Evolutionary conservation across 2,888 invertebrate species (phyloP).

Genomic region (Volucella inanis): DNA sequence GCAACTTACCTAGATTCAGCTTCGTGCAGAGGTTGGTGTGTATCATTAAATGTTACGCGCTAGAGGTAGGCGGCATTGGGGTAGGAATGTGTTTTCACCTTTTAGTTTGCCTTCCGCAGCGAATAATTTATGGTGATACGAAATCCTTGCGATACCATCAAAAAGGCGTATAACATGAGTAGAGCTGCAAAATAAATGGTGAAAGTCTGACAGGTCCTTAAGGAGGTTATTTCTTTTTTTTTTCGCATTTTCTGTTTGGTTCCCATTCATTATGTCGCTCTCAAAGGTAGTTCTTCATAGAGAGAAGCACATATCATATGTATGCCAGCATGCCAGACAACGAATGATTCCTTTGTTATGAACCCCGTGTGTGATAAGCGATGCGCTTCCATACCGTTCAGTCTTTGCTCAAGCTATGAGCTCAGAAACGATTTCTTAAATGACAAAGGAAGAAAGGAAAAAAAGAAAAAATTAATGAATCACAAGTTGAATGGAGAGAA

Average conservation of each 20-base stretch:
- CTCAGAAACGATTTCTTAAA: conserved; percentile 25
- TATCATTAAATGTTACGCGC: conserved; percentile 61
- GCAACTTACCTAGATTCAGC: conserved; percentile 57
- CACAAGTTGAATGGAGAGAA: conserved; percentile 52
- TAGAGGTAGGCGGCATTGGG: conserved; percentile 1
- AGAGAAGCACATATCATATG: conserved; percentile 49
- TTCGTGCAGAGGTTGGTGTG: conserved; percentile 36
- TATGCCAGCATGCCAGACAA: conserved; percentile 40
- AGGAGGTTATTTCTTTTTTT: conserved; percentile 58
- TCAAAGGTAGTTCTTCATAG: conserved; percentile 46
- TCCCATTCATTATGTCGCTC: conserved; percentile 37
- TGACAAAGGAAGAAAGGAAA: neutral
- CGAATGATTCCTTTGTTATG: conserved; percentile 60
- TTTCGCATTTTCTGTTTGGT: conserved; percentile 7
- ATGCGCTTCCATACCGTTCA: conserved; percentile 42
- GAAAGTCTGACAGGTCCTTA: conserved; percentile 74
- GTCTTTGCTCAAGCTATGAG: conserved; percentile 33
- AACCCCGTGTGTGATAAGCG: conserved; percentile 43
- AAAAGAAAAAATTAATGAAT: conserved; percentile 57
- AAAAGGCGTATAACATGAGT: conserved; percentile 67
- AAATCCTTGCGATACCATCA: conserved; percentile 72
- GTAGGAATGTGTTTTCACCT: conserved; percentile 56
- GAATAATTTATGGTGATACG: conserved; percentile 73
- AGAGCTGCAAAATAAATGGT: conserved; percentile 68
- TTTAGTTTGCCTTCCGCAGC: conserved; percentile 67